Conservation (phyloP, 2,888 invertebrate genomes). For the Sipunculus nudus region DNA sequence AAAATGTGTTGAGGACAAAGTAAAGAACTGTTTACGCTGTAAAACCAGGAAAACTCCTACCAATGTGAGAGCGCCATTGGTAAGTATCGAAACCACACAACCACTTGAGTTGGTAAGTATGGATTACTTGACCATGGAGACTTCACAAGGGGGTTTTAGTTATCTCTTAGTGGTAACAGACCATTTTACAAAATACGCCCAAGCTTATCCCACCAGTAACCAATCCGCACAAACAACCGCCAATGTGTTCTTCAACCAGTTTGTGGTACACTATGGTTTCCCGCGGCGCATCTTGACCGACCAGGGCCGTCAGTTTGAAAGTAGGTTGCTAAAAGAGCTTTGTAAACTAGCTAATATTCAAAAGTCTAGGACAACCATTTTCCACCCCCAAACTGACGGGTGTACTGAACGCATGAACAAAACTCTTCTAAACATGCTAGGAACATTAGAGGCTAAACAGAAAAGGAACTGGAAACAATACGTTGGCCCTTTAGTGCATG, state of each 20-base stretch:
- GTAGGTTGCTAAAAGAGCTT: conserved; percentile 1
- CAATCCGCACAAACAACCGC: conserved; percentile 30
- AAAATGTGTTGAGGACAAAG: not conserved
- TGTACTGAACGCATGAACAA: conserved; percentile 42
- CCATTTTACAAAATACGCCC: conserved; percentile 30
- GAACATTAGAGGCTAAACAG: conserved; percentile 22
- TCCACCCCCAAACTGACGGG: conserved; percentile 25
- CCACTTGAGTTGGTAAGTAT: conserved; percentile 32
- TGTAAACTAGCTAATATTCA: not conserved
- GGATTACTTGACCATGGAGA: conserved; percentile 29
- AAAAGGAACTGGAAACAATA: conserved; percentile 35
- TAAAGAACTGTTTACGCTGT: not conserved
- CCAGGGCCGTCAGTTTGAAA: conserved; percentile 9
- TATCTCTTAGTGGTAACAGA: conserved; percentile 35
- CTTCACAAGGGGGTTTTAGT: conserved; percentile 16
- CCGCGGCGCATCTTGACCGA: not conserved
- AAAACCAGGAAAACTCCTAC: not conserved
- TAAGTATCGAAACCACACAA: conserved; percentile 7
- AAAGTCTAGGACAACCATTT: conserved; percentile 14
- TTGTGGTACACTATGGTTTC: conserved; percentile 31
- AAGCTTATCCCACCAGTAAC: conserved; percentile 29
- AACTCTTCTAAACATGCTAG: conserved; percentile 33
- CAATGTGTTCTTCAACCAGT: conserved; percentile 24
- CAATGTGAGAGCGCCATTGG: conserved; percentile 7
- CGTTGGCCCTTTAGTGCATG: conserved; percentile 29